Evolutionary conservation across 2,888 invertebrate genomes (phyloP).

Genomic region (Euclidia mi): DNA sequence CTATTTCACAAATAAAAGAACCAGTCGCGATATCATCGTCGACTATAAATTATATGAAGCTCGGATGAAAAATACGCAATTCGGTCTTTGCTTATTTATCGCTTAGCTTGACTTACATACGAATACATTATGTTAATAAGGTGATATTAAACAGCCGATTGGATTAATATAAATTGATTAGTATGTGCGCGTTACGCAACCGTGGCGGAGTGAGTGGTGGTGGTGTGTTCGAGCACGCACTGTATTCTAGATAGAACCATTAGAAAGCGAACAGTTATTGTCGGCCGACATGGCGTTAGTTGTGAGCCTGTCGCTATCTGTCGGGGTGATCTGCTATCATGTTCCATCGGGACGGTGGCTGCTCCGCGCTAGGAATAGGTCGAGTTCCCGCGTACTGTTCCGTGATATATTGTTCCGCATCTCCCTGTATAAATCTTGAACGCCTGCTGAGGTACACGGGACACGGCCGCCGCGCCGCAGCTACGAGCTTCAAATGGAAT

Average conservation of each 20-base stretch:
- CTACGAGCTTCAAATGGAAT: slow-evolving; percentile 88
- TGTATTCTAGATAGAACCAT: slow-evolving; percentile 55
- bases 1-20: slow-evolving; percentile 90
- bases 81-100: slow-evolving; percentile 87
- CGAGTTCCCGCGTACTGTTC: slow-evolving; percentile 86
- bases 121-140: slow-evolving; percentile 80
- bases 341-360: slow-evolving; percentile 86
- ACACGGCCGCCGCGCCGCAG: slow-evolving; percentile 84
- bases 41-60: slow-evolving; percentile 88
- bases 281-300: slow-evolving; percentile 69
- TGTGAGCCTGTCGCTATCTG: slow-evolving; percentile 74
- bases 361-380: slow-evolving; percentile 86
- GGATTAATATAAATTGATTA: slow-evolving; percentile 65
- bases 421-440: slow-evolving; percentile 89
- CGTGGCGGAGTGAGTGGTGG: slow-evolving; percentile 37
- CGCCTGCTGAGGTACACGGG: slow-evolving; percentile 90
- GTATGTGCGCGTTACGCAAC: slow-evolving; percentile 57
- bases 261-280: slow-evolving; percentile 63
- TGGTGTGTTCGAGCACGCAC: slow-evolving; percentile 39
- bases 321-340: slow-evolving; percentile 83
- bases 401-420: slow-evolving; percentile 90
- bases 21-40: slow-evolving; percentile 89
- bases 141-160: slow-evolving; percentile 70
- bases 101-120: slow-evolving; percentile 80
- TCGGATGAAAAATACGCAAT: slow-evolving; percentile 88